Evolutionary conservation across 2,797 vertebrate genomes (phyloP).

Genomic region (Lerista edwardsae): DNA sequence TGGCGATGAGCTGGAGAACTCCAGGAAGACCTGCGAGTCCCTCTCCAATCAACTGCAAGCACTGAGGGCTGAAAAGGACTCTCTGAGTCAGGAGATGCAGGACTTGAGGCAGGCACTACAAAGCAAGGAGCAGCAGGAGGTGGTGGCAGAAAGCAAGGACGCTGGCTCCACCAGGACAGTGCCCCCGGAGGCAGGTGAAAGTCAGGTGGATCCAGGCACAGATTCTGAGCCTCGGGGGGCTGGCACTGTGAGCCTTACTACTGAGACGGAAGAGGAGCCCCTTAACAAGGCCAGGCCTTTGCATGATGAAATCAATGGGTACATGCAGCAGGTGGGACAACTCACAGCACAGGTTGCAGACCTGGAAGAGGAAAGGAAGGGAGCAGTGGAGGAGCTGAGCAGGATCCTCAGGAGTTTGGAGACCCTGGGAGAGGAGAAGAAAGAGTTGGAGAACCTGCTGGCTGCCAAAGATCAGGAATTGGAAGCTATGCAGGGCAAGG

Average conservation of each 20-base stretch:
- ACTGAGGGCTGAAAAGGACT: slow-evolving; percentile 77
- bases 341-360: slow-evolving; percentile 68
- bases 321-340: slow-evolving; percentile 63
- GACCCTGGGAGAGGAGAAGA: slow-evolving; percentile 71
- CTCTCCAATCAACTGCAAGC: slow-evolving; percentile 79
- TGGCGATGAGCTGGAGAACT: slow-evolving; percentile 76
- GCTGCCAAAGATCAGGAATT: slow-evolving; percentile 75
- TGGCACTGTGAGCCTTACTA: neutral
- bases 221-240: slow-evolving; percentile 23
- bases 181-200: slow-evolving; percentile 56
- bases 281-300: slow-evolving; percentile 24
- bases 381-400: slow-evolving; percentile 58
- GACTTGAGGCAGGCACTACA: slow-evolving; percentile 77
- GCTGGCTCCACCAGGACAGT: slow-evolving; percentile 53
- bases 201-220: neutral
- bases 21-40: slow-evolving; percentile 71
- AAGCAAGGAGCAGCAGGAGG: slow-evolving; percentile 46
- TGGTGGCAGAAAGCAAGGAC: slow-evolving; percentile 54
- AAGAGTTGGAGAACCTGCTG: slow-evolving; percentile 74
- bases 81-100: slow-evolving; percentile 77
- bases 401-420: neutral
- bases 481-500: slow-evolving; percentile 66
- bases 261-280: slow-evolving; percentile 24
- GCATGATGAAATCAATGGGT: slow-evolving; percentile 52
- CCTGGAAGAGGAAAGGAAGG: slow-evolving; percentile 66